phyloP scores from a whole-genome alignment of 2,113 vertebrate species.

The Pangasianodon hypophthalmus region DNA sequence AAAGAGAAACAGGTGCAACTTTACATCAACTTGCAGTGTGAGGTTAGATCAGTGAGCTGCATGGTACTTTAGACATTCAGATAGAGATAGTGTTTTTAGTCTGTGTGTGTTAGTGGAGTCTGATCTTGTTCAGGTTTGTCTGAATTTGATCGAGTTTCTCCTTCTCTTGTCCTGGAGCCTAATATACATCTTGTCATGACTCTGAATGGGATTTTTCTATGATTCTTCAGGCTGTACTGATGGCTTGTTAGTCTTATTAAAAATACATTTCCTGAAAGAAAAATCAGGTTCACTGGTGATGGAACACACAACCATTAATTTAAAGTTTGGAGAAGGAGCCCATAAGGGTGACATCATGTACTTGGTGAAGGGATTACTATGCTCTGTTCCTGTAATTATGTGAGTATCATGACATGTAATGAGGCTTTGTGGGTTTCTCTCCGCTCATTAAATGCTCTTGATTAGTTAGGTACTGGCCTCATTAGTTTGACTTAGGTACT shows the following conservation, averaged over 20 bases:
- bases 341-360: slow-evolving; percentile 4
- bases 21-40: not conserved
- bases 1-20: not conserved
- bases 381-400: slow-evolving; percentile 3
- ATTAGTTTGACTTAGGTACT: slow-evolving; percentile 5
- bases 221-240: not conserved
- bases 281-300: not conserved
- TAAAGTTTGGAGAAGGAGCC: slow-evolving; percentile 6
- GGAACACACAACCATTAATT: not conserved
- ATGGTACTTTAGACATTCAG: not conserved
- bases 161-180: not conserved
- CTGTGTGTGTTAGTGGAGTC: slow-evolving; percentile 1
- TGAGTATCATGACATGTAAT: slow-evolving; percentile 14
- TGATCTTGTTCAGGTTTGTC: not conserved
- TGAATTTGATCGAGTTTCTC: not conserved
- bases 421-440: not conserved
- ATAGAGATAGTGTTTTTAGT: not conserved
- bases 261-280: not conserved
- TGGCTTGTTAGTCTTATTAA: not conserved
- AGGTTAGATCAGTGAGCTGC: not conserved
- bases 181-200: not conserved
- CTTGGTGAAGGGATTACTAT: not conserved
- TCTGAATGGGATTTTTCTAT: not conserved
- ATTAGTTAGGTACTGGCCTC: not conserved
- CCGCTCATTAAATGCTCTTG: not conserved